Base-by-base conservation (phyloP, 2,888 invertebrate species). In the Rhagonycha lutea region DNA sequence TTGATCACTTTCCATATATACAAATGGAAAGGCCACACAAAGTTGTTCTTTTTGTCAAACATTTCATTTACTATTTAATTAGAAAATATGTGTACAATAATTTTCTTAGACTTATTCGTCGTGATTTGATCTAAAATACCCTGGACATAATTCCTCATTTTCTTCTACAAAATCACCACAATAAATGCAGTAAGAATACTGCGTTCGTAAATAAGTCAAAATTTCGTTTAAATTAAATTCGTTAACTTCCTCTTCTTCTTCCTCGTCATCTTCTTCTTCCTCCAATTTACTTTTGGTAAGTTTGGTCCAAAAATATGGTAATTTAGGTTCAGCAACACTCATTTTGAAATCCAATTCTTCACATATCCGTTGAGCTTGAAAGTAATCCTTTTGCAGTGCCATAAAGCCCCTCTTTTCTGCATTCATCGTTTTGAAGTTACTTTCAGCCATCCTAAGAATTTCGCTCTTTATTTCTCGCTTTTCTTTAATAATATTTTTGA, bases 121-220 rank as follows among this genome's bases (percentile, higher is more conserved):
- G 85, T 94, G 94, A 79, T 92, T 92, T 82, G 90, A 90, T 83
- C 92, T 89, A 67, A 90, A 90, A 14, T 87, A 86, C 3, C 94
- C 94, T 2, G 94, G 94, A 86, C 94, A 94, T 83, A 90, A 91
- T 85, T 94, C 94, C 29, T 90, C 88, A 69, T 87, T 87, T 87
- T 92, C 91, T 75, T 91, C 89, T 85, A 91, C 95, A 68, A 90
- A 90, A 5, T 91, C 91, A 11, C 93, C 94, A 89, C 96, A 96
- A 93, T 95, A 96, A 70, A 94, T 90, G 84, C 96, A 96, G 86
- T 95, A 96, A 74, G 89, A 89, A 86, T 95, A 92, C 47, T 90
- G 91, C n/a, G 88, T 89, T 74, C 95, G 89, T 72, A 96, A 87
- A 86, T 96, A 95, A 77, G 84, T 81, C 68, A 87, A 84, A 69